phyloP scores from a whole-genome alignment of 2,113 vertebrate genomes.

The Halichoerus grypus region DNA sequence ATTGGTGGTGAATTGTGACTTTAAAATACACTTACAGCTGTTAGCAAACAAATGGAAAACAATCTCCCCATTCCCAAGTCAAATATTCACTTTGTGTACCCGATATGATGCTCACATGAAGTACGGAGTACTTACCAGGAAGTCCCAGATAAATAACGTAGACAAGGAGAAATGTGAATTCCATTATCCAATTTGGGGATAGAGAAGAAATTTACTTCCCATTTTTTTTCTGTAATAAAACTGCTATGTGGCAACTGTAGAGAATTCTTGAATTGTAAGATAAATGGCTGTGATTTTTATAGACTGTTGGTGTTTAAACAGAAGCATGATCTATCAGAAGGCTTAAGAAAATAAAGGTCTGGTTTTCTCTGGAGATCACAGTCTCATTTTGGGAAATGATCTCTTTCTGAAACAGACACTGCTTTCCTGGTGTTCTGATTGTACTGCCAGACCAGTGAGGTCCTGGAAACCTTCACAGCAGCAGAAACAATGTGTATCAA shows the following conservation, averaged over 20 bases:
- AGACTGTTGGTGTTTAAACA: constrained; percentile 76
- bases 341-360: constrained; percentile 72
- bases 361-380: constrained; percentile 57
- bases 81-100: constrained; percentile 12
- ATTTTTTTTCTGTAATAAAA: constrained; percentile 62
- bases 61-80: neutral
- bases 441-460: neutral
- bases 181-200: constrained; percentile 51
- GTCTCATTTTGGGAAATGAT: constrained; percentile 66
- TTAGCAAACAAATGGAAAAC: constrained; percentile 26
- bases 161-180: constrained; percentile 27
- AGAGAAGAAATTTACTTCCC: constrained; percentile 51
- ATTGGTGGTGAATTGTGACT: constrained; percentile 52
- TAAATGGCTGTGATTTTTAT: constrained; percentile 71
- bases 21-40: neutral
- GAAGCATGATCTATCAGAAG: constrained; percentile 51
- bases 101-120: neutral
- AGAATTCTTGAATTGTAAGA: constrained; percentile 68
- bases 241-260: constrained; percentile 55
- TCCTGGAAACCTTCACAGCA: neutral
- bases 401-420: constrained; percentile 34
- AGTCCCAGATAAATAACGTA: constrained; percentile 51
- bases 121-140: constrained; percentile 24
- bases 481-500: neutral
- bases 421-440: neutral